Percentiles rank a stretch among this genome's conserved stretches.
Evolutionary conservation across 1,140 invertebrate species (phyloP).

Genomic region (Drosophila yakuba): DNA sequence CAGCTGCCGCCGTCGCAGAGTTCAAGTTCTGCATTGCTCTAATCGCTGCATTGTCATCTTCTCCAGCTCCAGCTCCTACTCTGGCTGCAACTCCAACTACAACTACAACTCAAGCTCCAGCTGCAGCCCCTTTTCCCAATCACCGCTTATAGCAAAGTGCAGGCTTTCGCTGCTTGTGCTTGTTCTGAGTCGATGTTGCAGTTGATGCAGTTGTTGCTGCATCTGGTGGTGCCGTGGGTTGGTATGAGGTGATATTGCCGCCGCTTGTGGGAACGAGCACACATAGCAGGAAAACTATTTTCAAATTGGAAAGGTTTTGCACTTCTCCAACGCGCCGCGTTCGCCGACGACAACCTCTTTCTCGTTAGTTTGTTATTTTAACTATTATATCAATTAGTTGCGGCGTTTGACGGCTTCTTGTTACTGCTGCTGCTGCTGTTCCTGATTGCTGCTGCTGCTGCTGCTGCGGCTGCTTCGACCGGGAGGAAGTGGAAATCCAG

Average conservation of each 20-base stretch:
- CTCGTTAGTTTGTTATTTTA: conserved; percentile 83
- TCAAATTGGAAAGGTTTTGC: conserved; percentile 83
- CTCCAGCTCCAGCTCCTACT: conserved; percentile 12
- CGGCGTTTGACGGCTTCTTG: conserved; percentile 68
- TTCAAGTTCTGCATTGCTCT: conserved; percentile 79
- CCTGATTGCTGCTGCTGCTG: conserved; percentile 14
- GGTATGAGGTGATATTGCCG: conserved; percentile 1
- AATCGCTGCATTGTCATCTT: conserved; percentile 81
- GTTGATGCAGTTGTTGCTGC: conserved; percentile 13
- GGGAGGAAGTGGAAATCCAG: conserved; percentile 66
- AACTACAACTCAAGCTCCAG: no score
- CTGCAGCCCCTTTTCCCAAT: conserved; percentile 8
- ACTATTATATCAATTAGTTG: conserved; percentile 83
- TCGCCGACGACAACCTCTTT: conserved; percentile 38
- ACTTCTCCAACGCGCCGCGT: conserved; percentile 64
- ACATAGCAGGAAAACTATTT: conserved; percentile 76
- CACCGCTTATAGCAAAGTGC: conserved; percentile 13
- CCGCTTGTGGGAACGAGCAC: conserved; percentile 71
- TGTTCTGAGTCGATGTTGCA: conserved; percentile 38
- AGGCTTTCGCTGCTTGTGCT: conserved; percentile 33
- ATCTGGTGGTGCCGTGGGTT: conserved; percentile 6
- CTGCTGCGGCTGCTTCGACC: conserved; percentile 18
- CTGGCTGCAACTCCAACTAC: no score
- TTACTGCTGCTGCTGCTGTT: conserved; percentile 14
- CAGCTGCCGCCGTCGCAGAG: conserved; percentile 63